Evolutionary conservation across 2,113 vertebrate species (phyloP).

Genomic region (Steatornis caripensis): DNA sequence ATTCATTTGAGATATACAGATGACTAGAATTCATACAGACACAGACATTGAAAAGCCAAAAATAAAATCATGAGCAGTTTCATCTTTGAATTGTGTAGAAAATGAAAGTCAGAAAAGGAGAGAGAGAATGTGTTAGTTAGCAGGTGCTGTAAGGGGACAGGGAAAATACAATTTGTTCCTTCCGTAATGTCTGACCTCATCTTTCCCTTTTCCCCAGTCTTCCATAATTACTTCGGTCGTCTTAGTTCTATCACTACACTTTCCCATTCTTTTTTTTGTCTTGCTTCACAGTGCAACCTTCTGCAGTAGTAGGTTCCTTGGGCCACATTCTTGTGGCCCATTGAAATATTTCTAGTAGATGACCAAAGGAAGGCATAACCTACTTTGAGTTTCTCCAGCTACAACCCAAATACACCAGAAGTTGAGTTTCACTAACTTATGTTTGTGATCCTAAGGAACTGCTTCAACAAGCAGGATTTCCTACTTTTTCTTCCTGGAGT

Average conservation of each 20-base stretch:
- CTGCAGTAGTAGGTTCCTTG: background rate
- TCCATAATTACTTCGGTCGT: background rate
- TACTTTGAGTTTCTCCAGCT: background rate
- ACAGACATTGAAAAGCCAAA: slow-evolving; percentile 55
- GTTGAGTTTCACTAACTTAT: background rate
- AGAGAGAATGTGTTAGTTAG: slow-evolving; percentile 48
- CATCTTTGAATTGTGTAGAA: slow-evolving; percentile 44
- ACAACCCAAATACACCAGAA: background rate
- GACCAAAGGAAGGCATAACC: background rate
- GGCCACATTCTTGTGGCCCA: background rate
- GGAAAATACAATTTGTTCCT: slow-evolving; percentile 55
- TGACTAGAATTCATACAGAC: slow-evolving; percentile 33
- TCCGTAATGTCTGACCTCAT: slow-evolving; percentile 30
- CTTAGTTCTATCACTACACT: background rate
- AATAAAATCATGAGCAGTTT: slow-evolving; percentile 52
- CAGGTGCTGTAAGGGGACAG: slow-evolving; percentile 43
- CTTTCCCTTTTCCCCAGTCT: background rate
- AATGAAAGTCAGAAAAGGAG: slow-evolving; percentile 53
- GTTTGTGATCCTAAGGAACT: background rate
- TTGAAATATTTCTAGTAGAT: background rate
- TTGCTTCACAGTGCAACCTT: background rate
- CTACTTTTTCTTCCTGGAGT: background rate
- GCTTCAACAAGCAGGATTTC: background rate
- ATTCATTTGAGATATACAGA: slow-evolving; percentile 51
- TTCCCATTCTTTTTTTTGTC: background rate